Conservation (phyloP, 2,888 invertebrate species). For the Geophilus truncorum region DNA sequence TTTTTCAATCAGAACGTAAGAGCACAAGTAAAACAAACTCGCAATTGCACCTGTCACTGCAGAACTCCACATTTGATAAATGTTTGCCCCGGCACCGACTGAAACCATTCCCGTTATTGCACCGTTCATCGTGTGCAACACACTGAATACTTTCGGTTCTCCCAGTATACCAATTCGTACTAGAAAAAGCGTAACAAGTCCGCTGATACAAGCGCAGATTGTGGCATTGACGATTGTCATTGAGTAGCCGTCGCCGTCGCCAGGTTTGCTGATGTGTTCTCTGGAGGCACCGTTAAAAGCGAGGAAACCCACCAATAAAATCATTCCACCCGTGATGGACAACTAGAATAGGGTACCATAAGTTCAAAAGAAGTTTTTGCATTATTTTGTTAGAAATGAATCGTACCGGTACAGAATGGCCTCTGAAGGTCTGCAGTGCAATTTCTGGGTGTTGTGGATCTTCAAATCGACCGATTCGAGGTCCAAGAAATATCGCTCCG, state of each 20-base stretch:
- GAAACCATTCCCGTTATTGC: constrained; percentile 53
- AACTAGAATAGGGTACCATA: constrained; percentile 38
- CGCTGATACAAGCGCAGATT: constrained; percentile 52
- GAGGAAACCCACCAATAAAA: constrained; percentile 55
- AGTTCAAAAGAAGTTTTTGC: not conserved
- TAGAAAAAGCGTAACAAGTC: constrained; percentile 48
- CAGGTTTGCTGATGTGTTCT: constrained; percentile 49
- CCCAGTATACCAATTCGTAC: constrained; percentile 43
- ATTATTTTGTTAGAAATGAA: not conserved
- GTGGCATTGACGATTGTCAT: constrained; percentile 53
- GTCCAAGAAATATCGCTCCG: constrained; percentile 50
- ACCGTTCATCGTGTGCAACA: constrained; percentile 49
- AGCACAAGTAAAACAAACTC: constrained; percentile 47
- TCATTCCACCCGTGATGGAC: constrained; percentile 55
- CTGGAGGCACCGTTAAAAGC: constrained; percentile 55
- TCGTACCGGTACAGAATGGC: constrained; percentile 51
- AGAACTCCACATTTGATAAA: constrained; percentile 49
- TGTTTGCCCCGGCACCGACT: constrained; percentile 52
- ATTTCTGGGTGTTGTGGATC: constrained; percentile 38
- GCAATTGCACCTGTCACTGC: constrained; percentile 49
- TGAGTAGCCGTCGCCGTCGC: constrained; percentile 50
- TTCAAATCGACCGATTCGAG: constrained; percentile 53
- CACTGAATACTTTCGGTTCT: constrained; percentile 31
- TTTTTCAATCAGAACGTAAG: constrained; percentile 41
- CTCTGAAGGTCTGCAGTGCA: constrained; percentile 46